Evolutionary conservation across 1,140 invertebrate species (phyloP).

Genomic region (Cotesia chilonis): DNA sequence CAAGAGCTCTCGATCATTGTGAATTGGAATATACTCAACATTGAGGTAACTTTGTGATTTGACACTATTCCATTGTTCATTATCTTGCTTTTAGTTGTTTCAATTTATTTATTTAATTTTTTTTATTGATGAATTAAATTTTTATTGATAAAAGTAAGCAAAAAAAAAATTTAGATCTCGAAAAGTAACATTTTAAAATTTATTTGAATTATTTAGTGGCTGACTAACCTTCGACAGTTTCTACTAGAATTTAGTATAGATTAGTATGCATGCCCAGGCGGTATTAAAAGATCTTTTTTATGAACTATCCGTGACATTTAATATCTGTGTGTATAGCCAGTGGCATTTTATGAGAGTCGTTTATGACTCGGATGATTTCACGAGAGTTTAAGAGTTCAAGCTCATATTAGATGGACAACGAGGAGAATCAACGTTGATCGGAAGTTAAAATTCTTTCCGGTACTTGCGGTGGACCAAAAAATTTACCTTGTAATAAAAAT

Average conservation of each 20-base stretch:
- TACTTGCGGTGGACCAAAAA: conserved; percentile 15
- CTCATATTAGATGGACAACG: conserved; percentile 2
- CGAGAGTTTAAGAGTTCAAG: no score
- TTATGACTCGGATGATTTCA: conserved; percentile 13
- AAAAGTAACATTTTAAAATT: neutral
- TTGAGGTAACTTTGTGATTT: neutral
- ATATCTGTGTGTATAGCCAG: no score
- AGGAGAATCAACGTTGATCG: conserved; percentile 20
- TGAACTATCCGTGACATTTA: no score
- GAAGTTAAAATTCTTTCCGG: conserved; percentile 30
- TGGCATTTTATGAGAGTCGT: neutral
- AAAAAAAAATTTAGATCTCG: neutral
- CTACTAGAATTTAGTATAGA: no score
- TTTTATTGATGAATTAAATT: neutral
- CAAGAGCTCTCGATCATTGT: neutral
- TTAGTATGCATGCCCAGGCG: no score
- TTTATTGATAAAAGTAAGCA: neutral
- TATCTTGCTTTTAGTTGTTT: neutral
- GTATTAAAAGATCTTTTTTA: no score
- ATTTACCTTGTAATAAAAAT: conserved; percentile 16
- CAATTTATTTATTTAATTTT: neutral
- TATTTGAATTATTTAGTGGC: neutral
- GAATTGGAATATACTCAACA: conserved; percentile 1
- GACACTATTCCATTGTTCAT: conserved; percentile 3
- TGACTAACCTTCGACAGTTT: neutral